Evolutionary conservation across 2,113 vertebrate species (phyloP), one percentile per base, ranked within the genome.

Genomic region (Esox niger): DNA sequence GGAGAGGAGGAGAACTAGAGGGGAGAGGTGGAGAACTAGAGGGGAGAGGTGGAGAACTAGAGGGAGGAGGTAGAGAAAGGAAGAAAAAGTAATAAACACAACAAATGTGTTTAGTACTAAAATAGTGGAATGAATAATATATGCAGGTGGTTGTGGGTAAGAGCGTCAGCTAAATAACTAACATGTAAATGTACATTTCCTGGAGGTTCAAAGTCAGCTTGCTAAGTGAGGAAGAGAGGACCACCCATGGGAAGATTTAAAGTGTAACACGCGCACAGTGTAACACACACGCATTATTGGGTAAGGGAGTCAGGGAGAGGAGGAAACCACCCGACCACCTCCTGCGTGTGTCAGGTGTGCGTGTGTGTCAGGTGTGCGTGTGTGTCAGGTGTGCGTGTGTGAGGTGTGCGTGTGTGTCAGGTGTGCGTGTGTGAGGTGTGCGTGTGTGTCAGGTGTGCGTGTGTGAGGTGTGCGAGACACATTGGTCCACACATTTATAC

Each of bases 211-310:
- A 43, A 9, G 38, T 66, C 69, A 64, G 13, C 58, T 63, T 32
- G n/a, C n/a, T 52, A 52, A 23, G 65, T 54, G 59, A 75, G 38
- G 62, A 59, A n/a, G 43, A 5, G 33, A 64, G 32, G 61, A 32
- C 0, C 25, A 27, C 62, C 21, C n/a, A 38, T 25, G 33, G 17
- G 61, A 7, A 32, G 25, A 29, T 35, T 11, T 35, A 27, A 26
- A 46, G 32, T 17, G 21, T n/a, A n/a, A n/a, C n/a, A n/a, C n/a
- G n/a, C n/a, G n/a, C n/a, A n/a, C n/a, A n/a, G n/a, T n/a, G n/a
- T n/a, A n/a, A n/a, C n/a, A n/a, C n/a, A n/a, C n/a, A n/a, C n/a
- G n/a, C 13, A 13, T 43, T 43, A 43, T 43, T 43, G 35, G 15
- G 38, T 15, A 43, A 4, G 38, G 11, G 8, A 15, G 61, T 25